Percentiles rank a stretch among this genome's conserved stretches.
These are phyloP conservation scores for Drosophila parabipectinata DNA, from an alignment of 1,140 invertebrate genomes.

Conservation along the genomic window DNA sequence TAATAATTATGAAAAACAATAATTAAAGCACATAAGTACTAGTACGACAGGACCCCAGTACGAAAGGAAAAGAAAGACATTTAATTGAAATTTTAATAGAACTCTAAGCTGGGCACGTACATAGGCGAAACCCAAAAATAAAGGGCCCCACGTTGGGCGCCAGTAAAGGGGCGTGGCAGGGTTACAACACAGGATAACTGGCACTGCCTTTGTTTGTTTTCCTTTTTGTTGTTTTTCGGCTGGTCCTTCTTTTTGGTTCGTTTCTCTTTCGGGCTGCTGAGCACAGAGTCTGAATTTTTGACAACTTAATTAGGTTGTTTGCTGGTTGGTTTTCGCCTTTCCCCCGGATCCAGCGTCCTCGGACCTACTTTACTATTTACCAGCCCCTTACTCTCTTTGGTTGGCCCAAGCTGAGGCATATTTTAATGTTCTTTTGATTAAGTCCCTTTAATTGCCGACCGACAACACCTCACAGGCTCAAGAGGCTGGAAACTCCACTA, in stretches of 20 bases:
- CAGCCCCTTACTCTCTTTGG: background rate
- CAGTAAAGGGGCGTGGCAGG: constrained; percentile 12
- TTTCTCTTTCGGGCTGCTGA: constrained; percentile 34
- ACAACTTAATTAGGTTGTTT: constrained; percentile 76
- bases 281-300: constrained; percentile 59
- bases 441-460: constrained; percentile 59
- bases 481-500: background rate
- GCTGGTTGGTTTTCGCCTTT: constrained; percentile 23
- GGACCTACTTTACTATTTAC: background rate
- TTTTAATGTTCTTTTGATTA: constrained; percentile 70
- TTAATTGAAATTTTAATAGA: constrained; percentile 77
- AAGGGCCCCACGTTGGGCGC: background rate
- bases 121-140: constrained; percentile 16
- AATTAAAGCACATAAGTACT: constrained; percentile 54
- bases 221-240: constrained; percentile 13
- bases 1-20: constrained; percentile 71
- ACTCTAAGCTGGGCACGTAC: constrained; percentile 63
- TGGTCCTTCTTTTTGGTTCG: constrained; percentile 18
- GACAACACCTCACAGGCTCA: constrained; percentile 30
- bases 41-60: background rate
- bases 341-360: background rate
- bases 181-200: constrained; percentile 10
- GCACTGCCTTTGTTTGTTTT: constrained; percentile 17
- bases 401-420: constrained; percentile 15
- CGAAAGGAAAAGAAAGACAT: constrained; percentile 41